Evolutionary conservation across 2,113 vertebrate genomes (phyloP).

Genomic region (Thamnaconus septentrionalis): DNA sequence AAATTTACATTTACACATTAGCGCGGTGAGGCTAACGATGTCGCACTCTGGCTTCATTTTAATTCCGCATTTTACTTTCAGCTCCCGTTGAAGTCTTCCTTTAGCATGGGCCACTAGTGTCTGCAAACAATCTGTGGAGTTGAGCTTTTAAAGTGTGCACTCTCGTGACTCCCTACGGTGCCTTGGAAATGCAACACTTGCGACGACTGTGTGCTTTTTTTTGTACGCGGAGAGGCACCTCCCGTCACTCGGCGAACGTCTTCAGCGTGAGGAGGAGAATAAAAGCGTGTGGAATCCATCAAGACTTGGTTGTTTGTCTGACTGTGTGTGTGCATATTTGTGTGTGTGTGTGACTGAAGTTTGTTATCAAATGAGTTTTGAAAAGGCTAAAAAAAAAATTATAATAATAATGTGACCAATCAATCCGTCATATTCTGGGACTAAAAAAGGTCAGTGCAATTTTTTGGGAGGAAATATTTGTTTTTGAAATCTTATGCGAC

Average conservation of each 20-base stretch:
- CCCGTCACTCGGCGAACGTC: background rate
- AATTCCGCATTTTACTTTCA: too few relatives aligned
- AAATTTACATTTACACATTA: background rate
- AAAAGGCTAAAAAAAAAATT: too few relatives aligned
- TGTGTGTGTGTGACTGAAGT: too few relatives aligned
- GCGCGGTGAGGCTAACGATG: too few relatives aligned
- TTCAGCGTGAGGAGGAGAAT: slow-evolving; percentile 1
- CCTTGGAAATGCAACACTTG: slow-evolving; percentile 39
- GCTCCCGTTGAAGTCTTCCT: background rate
- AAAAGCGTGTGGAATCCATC: background rate
- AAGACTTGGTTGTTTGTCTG: background rate
- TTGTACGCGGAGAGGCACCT: background rate
- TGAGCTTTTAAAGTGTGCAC: slow-evolving; percentile 9
- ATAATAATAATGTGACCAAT: too few relatives aligned
- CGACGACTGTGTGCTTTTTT: background rate
- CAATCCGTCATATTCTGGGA: too few relatives aligned
- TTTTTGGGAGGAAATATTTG: too few relatives aligned
- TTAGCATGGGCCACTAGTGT: slow-evolving; percentile 5
- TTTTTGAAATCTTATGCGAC: too few relatives aligned
- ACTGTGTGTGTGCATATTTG: too few relatives aligned
- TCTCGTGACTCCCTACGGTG: slow-evolving; percentile 28
- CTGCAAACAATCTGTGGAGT: background rate
- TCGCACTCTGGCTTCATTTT: too few relatives aligned
- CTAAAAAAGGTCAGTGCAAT: too few relatives aligned
- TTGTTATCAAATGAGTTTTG: too few relatives aligned